phyloP scores from a whole-genome alignment of 2,113 vertebrate genomes.

The Indicator indicator region DNA sequence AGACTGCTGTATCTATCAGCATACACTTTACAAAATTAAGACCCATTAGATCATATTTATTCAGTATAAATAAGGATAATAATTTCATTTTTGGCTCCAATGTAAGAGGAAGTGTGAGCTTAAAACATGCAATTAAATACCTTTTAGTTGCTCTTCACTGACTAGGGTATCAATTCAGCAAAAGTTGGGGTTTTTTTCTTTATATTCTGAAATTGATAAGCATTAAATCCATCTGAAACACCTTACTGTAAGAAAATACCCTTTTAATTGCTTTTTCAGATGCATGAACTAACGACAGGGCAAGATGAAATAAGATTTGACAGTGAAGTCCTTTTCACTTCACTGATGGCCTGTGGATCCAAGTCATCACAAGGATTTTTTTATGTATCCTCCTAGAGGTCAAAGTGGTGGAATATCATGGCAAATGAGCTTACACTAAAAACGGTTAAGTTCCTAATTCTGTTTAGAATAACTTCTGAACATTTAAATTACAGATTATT shows the following conservation, averaged over 20 bases:
- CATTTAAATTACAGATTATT: neutral
- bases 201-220: neutral
- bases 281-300: constrained; percentile 16
- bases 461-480: neutral
- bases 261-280: constrained; percentile 50
- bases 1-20: neutral
- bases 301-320: constrained; percentile 43
- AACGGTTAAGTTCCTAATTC: neutral
- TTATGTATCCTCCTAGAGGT: neutral
- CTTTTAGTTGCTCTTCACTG: neutral
- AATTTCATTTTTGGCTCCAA: neutral
- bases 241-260: constrained; percentile 7
- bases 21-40: neutral
- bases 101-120: neutral
- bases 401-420: neutral
- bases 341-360: constrained; percentile 19
- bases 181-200: neutral
- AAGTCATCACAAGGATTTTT: neutral
- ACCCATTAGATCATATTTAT: neutral
- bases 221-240: constrained; percentile 17
- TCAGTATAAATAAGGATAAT: neutral
- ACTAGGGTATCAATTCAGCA: neutral
- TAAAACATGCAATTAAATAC: neutral
- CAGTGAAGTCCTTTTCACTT: neutral
- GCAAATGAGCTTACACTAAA: neutral